Evolutionary conservation across 2,113 vertebrate genomes (phyloP).

Genomic region (Oostethus manadensis): DNA sequence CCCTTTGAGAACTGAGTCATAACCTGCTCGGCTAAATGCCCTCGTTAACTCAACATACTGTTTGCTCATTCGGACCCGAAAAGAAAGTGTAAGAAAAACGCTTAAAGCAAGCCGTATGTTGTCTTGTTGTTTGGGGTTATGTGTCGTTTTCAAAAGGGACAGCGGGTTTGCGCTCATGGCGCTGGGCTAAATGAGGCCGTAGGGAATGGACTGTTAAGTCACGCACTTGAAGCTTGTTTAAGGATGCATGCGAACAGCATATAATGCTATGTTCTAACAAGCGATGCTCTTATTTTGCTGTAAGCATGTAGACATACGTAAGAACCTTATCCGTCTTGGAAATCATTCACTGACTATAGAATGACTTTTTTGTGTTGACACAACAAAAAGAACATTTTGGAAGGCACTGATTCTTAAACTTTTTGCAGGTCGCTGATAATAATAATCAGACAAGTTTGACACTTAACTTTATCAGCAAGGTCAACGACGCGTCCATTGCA

Average conservation of each 20-base stretch:
- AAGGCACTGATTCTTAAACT: constrained; percentile 12
- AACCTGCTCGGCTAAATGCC: constrained; percentile 45
- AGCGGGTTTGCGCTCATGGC: constrained; percentile 49
- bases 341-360: background rate
- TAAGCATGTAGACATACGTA: constrained; percentile 20
- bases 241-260: constrained; percentile 43
- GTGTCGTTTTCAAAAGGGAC: constrained; percentile 74
- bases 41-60: constrained; percentile 41
- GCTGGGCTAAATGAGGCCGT: constrained; percentile 43
- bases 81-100: constrained; percentile 11
- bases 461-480: constrained; percentile 48
- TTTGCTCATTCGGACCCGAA: constrained; percentile 32
- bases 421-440: constrained; percentile 1
- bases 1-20: constrained; percentile 69
- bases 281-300: constrained; percentile 20
- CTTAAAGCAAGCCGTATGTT: constrained; percentile 37
- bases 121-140: constrained; percentile 43
- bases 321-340: background rate
- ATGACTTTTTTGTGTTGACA: background rate
- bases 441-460: constrained; percentile 17
- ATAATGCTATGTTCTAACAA: constrained; percentile 29
- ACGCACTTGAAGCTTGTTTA: constrained; percentile 30
- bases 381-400: background rate
- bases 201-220: constrained; percentile 22
- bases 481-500: constrained; percentile 32